Conservation (phyloP, 2,888 invertebrate genomes). For the Clivina fossor region DNA sequence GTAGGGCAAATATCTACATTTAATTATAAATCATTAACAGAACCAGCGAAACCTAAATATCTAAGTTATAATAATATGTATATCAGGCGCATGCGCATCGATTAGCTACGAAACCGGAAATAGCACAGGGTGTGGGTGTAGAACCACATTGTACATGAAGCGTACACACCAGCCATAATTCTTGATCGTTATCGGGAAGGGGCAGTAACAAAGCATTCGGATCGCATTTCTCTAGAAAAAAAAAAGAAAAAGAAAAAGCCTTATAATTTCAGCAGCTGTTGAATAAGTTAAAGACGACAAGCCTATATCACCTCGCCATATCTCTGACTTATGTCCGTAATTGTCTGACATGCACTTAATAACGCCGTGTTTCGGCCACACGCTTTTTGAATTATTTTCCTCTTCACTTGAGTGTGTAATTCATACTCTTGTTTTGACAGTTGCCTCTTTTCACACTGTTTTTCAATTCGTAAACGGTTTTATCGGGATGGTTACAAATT, state of each 20-base stretch:
- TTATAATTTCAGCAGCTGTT: slow-evolving; percentile 52
- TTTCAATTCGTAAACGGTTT: too few relatives aligned
- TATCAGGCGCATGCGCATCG: slow-evolving; percentile 9
- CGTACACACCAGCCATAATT: slow-evolving; percentile 52
- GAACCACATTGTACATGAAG: slow-evolving; percentile 45
- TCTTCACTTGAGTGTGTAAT: slow-evolving; percentile 38
- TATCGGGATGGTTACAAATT: too few relatives aligned
- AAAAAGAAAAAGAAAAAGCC: too few relatives aligned
- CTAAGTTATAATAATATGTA: background rate
- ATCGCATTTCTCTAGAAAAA: slow-evolving; percentile 50
- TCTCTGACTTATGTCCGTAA: slow-evolving; percentile 43
- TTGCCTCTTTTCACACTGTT: slow-evolving; percentile 10
- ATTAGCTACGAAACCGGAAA: slow-evolving; percentile 51
- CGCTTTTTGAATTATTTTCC: slow-evolving; percentile 44
- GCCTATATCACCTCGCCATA: slow-evolving; percentile 39
- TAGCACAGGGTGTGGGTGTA: slow-evolving; percentile 52
- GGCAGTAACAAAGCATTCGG: slow-evolving; percentile 50
- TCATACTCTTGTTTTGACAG: slow-evolving; percentile 50
- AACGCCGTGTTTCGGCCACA: too few relatives aligned
- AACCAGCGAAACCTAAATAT: too few relatives aligned
- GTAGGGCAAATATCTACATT: too few relatives aligned
- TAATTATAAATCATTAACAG: too few relatives aligned
- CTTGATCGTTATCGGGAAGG: slow-evolving; percentile 50
- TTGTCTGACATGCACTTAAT: slow-evolving; percentile 50
- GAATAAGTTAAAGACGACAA: slow-evolving; percentile 48